Conservation (phyloP, 1,140 invertebrate genomes). For the Drosophila eugracilis region DNA sequence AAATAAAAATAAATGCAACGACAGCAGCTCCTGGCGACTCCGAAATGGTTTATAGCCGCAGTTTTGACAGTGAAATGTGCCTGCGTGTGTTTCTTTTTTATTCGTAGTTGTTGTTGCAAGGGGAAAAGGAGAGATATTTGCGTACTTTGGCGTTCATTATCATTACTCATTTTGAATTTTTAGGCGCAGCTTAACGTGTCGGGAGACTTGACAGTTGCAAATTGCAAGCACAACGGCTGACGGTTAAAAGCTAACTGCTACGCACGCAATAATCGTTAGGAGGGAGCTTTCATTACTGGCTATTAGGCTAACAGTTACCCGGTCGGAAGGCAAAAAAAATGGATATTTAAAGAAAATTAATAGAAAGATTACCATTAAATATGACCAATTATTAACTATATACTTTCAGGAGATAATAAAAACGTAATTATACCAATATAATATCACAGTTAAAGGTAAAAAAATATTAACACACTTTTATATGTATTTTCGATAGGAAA, state of each 20-base stretch:
- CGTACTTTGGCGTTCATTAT: slow-evolving; percentile 81
- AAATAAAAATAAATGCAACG: slow-evolving; percentile 53
- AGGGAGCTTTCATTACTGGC: slow-evolving; percentile 2
- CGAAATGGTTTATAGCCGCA: slow-evolving; percentile 65
- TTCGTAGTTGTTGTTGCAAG: too few species aligned
- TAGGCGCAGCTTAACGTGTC: slow-evolving; percentile 67
- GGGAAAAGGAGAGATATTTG: slow-evolving; percentile 73
- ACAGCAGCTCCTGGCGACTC: slow-evolving; percentile 41
- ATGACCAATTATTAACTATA: too few species aligned
- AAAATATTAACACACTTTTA: too few species aligned
- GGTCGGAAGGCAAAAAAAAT: neutral
- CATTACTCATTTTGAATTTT: slow-evolving; percentile 74
- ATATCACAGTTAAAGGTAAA: too few species aligned
- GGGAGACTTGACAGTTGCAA: slow-evolving; percentile 73
- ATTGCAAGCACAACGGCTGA: slow-evolving; percentile 40
- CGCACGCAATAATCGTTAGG: slow-evolving; percentile 22
- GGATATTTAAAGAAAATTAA: neutral
- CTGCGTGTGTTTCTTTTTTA: slow-evolving; percentile 63
- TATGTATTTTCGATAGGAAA: too few species aligned
- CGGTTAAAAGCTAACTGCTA: slow-evolving; percentile 31
- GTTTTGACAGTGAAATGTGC: slow-evolving; percentile 79
- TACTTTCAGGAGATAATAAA: too few species aligned
- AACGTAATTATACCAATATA: too few species aligned
- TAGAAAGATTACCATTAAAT: too few species aligned
- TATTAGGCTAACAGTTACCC: neutral